Evolutionary conservation across 2,797 vertebrate genomes (phyloP).

Genomic region (Manis javanica): DNA sequence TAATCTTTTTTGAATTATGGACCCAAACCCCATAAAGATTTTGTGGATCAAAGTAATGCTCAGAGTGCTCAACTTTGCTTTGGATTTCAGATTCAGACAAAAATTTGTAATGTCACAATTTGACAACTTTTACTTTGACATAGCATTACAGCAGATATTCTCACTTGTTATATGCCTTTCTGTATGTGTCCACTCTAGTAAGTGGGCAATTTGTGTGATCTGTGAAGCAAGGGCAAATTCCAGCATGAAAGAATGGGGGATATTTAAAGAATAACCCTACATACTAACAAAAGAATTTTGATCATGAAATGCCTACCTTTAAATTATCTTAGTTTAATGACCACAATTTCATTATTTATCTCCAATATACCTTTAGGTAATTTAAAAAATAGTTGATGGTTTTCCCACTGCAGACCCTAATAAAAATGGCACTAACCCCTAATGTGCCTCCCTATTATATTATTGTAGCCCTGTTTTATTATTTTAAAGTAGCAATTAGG

Average conservation of each 20-base stretch:
- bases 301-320: not conserved
- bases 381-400: not conserved
- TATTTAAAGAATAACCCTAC: not conserved
- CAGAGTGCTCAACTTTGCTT: conserved; percentile 47
- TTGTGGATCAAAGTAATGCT: conserved; percentile 69
- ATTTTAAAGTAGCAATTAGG: not conserved
- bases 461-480: not conserved
- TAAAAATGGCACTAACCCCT: not conserved
- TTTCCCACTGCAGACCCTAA: not conserved
- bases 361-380: not conserved
- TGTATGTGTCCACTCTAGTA: not conserved
- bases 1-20: conserved; percentile 74
- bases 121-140: conserved; percentile 54
- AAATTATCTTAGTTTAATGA: not conserved
- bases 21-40: conserved; percentile 40
- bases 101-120: conserved; percentile 28
- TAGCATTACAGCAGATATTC: not conserved
- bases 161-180: not conserved
- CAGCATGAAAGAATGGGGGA: not conserved
- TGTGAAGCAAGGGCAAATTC: not conserved
- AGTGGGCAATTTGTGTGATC: not conserved
- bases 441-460: rapidly evolving
- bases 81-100: conserved; percentile 49
- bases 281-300: not conserved
- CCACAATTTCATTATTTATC: not conserved